A percentile compares a stretch with the other conserved stretches of the same genome.
Conservation (phyloP, 2,888 invertebrate genomes). For the Pyrocoelia pectoralis region DNA sequence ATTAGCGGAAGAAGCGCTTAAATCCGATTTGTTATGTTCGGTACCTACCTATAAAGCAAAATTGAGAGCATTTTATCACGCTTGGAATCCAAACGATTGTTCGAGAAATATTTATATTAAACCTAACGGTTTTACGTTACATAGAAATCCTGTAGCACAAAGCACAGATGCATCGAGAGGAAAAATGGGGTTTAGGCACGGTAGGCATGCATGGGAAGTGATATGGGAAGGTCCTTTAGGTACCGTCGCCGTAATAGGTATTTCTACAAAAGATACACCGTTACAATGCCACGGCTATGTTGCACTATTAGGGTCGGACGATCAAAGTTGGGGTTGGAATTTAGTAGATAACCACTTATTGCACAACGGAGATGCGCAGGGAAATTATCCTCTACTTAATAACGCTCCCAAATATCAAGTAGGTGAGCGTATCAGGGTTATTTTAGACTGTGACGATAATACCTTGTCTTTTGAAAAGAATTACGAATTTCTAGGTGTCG, state of each 20-base stretch:
- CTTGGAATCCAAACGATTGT: conserved; percentile 98
- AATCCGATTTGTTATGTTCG: conserved; percentile 89
- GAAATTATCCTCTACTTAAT: conserved; percentile 91
- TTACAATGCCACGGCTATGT: conserved; percentile 96
- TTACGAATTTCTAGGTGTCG: conserved; percentile 97
- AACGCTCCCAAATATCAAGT: conserved; percentile 99
- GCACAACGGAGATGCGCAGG: conserved; percentile 95
- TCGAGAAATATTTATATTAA: conserved; percentile 97
- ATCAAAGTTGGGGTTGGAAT: conserved; percentile 99
- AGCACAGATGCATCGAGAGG: conserved; percentile 95
- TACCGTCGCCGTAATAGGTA: conserved; percentile 96
- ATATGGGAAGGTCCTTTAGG: conserved; percentile 99
- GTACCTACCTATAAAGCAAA: conserved; percentile 93
- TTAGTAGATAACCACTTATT: conserved; percentile 96
- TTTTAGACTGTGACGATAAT: conserved; percentile 97
- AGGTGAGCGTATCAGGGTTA: conserved; percentile 95
- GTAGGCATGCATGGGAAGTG: conserved; percentile 97
- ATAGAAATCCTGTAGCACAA: conserved; percentile 98
- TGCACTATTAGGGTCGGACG: conserved; percentile 92
- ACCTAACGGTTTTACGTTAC: conserved; percentile 95
- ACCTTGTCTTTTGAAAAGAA: conserved; percentile 97
- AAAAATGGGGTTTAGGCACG: conserved; percentile 90
- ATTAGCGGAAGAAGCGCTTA: conserved; percentile 86
- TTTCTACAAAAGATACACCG: conserved; percentile 93
- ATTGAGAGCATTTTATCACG: conserved; percentile 90